Percentiles rank a stretch among this genome's conserved stretches.
These are phyloP conservation scores for Lasioglossum albipes DNA, from an alignment of 1,140 invertebrate species.

Conservation along the genomic window DNA sequence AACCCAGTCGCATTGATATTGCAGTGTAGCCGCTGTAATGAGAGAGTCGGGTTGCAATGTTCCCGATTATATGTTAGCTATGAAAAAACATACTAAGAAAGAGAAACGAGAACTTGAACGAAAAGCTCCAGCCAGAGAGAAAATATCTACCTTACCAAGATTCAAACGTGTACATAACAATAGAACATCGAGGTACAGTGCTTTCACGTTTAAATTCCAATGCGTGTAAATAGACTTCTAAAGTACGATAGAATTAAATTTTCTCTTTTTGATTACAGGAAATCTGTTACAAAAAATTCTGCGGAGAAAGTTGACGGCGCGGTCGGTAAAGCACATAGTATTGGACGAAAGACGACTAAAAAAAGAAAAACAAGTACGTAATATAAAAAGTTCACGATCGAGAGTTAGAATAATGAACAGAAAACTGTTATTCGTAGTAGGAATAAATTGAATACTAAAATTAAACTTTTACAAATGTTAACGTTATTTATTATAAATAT, in stretches of 20 bases:
- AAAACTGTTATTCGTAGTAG: no score
- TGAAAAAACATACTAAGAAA: slow-evolving; percentile 87
- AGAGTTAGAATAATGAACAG: no score
- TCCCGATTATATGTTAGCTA: slow-evolving; percentile 92
- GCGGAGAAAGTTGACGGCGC: neutral
- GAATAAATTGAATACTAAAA: no score
- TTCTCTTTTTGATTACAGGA: slow-evolving; percentile 6
- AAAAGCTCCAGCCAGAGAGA: slow-evolving; percentile 82
- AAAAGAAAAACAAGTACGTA: neutral
- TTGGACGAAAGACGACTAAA: neutral
- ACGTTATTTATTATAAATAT: slow-evolving; percentile 8
- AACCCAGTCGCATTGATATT: slow-evolving; percentile 56
- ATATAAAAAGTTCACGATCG: no score
- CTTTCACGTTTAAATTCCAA: no score
- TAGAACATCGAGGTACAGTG: slow-evolving; percentile 1
- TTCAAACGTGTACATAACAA: slow-evolving; percentile 56
- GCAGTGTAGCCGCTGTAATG: slow-evolving; percentile 92
- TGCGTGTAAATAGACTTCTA: neutral
- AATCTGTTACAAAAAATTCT: neutral
- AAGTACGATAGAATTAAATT: neutral
- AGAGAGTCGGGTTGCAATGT: slow-evolving; percentile 93
- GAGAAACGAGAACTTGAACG: slow-evolving; percentile 82
- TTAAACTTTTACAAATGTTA: neutral
- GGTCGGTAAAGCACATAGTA: neutral
- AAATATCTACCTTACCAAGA: slow-evolving; percentile 83